Evolutionary conservation across 1,140 invertebrate species (phyloP), one percentile per base, ranked within the genome.

Genomic region (Bombus waltoni): DNA sequence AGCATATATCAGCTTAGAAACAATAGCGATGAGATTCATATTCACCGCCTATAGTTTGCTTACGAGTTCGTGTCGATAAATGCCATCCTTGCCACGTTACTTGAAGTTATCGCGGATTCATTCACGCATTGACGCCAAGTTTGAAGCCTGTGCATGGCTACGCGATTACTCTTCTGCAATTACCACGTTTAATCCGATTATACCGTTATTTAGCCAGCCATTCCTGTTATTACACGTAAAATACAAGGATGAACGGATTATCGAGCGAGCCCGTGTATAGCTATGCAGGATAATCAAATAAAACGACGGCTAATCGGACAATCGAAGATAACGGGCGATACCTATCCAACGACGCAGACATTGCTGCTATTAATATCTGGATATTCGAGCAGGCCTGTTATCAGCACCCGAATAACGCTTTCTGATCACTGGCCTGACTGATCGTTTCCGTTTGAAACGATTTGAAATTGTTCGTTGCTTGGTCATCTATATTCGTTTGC

Each of bases 301-400:
- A 82, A 82, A 75, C 71, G 35, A 62, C 15, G 71, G 57, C 40
- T 74, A 82, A 82, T 82, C 81, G 81, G 40, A 65, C 81, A 82
- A 82, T 82, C 81, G 57, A 82, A 82, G 81, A 75, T 82, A 82
- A 82, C 71, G 28, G 13, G 6, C 38, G 62, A 42, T 9, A 28
- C 70, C 22, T 38, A 72, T 81, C 28, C 38, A 73, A 62, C 70
- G n/a, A 32, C 68, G 38, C 42, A 32, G 70, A 81, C 62, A 82
- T 47, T 59, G 40, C n/a, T 25, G 35, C 81, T 66, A 66, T 82
- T 82, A 74, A 82, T 82, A 35, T 82, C 71, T 22, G 40, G 25
- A 74, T 82, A 82, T 74, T 82, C 81, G 22, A 28, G 57, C n/a
- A 42, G 66, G 80, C 66, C 44, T 53, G 47, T 57, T 71, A 71